Percentiles rank a stretch among this genome's conserved stretches.
These are phyloP conservation scores for Ligdia adustata DNA, from an alignment of 2,888 invertebrate species.

Conservation along the genomic window DNA sequence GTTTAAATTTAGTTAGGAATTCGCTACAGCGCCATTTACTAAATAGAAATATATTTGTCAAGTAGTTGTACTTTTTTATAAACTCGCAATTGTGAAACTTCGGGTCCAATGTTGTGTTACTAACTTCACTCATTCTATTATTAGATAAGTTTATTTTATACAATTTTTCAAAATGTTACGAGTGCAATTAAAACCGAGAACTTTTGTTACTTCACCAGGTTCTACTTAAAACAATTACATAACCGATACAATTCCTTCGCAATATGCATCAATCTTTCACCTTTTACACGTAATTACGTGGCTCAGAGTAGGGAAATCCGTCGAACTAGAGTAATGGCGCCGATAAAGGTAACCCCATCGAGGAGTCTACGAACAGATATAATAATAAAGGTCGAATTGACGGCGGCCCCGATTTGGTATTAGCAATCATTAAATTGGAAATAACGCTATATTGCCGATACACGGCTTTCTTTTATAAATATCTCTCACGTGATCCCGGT, in stretches of 20 bases:
- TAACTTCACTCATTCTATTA: too few species aligned
- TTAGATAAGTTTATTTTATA: too few species aligned
- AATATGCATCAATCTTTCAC: slow-evolving; percentile 18
- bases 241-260: slow-evolving; percentile 4
- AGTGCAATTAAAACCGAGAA: too few species aligned
- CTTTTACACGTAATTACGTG: slow-evolving; percentile 14
- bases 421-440: slow-evolving; percentile 84
- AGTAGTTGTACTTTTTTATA: too few species aligned
- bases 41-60: too few species aligned
- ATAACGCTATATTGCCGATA: slow-evolving; percentile 81
- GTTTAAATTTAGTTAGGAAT: too few species aligned
- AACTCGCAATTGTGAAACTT: too few species aligned
- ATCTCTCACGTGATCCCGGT: slow-evolving; percentile 81
- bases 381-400: slow-evolving; percentile 66
- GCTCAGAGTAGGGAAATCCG: slow-evolving; percentile 34
- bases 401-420: slow-evolving; percentile 75
- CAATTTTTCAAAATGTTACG: too few species aligned
- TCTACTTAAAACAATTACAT: not conserved
- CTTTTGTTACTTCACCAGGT: too few species aligned
- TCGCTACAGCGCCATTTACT: too few species aligned
- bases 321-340: slow-evolving; percentile 42
- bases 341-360: slow-evolving; percentile 41
- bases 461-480: slow-evolving; percentile 83
- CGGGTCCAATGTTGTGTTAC: too few species aligned
- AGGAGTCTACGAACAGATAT: slow-evolving; percentile 47